These are phyloP conservation scores for Vesta saturnalis DNA, from an alignment of 2,888 invertebrate genomes.

Conservation along the genomic window DNA sequence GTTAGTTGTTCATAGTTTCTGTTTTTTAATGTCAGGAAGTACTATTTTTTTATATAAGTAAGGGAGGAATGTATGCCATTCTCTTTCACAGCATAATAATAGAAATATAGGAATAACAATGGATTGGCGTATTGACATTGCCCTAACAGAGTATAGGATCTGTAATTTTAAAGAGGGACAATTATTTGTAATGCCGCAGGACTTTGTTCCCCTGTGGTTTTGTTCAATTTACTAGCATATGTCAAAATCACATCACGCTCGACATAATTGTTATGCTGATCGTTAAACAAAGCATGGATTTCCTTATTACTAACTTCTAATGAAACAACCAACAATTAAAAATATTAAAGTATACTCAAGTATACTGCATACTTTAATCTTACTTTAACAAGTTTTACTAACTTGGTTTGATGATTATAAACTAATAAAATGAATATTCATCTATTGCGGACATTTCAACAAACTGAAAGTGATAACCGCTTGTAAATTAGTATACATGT, in stretches of 20 bases:
- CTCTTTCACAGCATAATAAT: slow-evolving; percentile 25
- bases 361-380: neutral
- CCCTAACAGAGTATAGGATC: slow-evolving; percentile 37
- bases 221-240: slow-evolving; percentile 49
- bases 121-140: slow-evolving; percentile 41
- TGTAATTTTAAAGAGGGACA: slow-evolving; percentile 44
- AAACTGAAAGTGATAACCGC: no score
- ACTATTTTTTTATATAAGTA: neutral
- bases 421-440: no score
- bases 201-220: slow-evolving; percentile 48
- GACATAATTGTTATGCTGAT: slow-evolving; percentile 33
- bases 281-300: slow-evolving; percentile 7
- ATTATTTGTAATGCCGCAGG: slow-evolving; percentile 46
- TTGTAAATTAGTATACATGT: no score
- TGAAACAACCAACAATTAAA: neutral
- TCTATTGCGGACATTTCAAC: no score
- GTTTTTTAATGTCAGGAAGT: neutral
- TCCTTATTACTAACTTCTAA: neutral
- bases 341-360: neutral
- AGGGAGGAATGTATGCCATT: slow-evolving; percentile 21
- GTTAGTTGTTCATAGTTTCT: no score
- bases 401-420: no score
- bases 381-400: no score
- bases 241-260: slow-evolving; percentile 47
- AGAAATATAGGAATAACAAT: slow-evolving; percentile 38